A percentile compares a stretch with the other conserved stretches of the same genome.
These are phyloP conservation scores for Canis aureus DNA, from an alignment of 2,113 vertebrate species.

Conservation along the genomic window DNA sequence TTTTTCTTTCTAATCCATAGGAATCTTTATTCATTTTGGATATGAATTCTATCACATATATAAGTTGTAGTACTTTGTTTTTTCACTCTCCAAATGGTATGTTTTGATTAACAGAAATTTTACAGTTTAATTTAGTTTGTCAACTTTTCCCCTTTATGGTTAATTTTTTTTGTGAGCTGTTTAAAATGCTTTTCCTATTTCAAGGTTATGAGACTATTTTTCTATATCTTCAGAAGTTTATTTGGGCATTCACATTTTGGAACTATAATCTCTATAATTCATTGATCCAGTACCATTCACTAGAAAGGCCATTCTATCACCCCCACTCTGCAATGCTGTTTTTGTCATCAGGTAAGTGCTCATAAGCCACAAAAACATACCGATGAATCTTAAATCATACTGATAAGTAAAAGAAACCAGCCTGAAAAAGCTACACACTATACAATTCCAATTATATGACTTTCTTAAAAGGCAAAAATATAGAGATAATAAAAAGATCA, in stretches of 20 bases:
- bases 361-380: not conserved
- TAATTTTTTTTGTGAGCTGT: not conserved
- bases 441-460: not conserved
- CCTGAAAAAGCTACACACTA: not conserved
- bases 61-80: not conserved
- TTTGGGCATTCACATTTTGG: not conserved
- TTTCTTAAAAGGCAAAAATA: not conserved
- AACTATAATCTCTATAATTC: not conserved
- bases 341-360: not conserved
- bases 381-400: not conserved
- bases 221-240: not conserved
- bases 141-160: not conserved
- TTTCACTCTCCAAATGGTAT: not conserved
- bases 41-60: not conserved
- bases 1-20: not conserved
- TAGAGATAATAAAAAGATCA: not conserved
- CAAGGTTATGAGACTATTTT: not conserved
- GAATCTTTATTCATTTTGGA: not conserved
- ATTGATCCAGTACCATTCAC: not conserved
- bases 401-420: not conserved
- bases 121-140: not conserved
- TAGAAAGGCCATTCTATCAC: not conserved
- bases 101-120: not conserved
- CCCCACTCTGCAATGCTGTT: not conserved
- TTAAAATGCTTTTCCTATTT: not conserved